These are phyloP conservation scores for Aix galericulata DNA, from an alignment of 2,113 vertebrate genomes.

Conservation along the genomic window DNA sequence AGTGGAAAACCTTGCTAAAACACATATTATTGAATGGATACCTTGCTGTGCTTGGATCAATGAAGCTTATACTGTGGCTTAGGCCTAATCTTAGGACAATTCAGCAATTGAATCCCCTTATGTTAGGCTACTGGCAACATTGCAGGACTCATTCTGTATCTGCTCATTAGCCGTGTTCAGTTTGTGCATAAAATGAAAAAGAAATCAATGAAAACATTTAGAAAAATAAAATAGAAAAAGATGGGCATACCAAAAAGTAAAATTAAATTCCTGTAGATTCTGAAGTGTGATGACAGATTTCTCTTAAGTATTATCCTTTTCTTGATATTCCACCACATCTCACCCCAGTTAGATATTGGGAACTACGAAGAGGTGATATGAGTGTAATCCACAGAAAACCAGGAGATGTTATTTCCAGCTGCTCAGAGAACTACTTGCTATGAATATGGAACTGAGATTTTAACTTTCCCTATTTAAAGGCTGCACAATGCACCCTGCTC, in stretches of 20 bases:
- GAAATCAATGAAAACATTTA: conserved; percentile 59
- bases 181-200: conserved; percentile 58
- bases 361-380: not conserved
- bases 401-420: not conserved
- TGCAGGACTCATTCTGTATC: conserved; percentile 29
- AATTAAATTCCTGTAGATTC: not conserved
- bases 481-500: not conserved
- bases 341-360: not conserved
- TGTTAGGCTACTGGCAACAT: conserved; percentile 46
- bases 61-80: conserved; percentile 68
- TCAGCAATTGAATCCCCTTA: conserved; percentile 55
- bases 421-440: not conserved
- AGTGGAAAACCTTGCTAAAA: conserved; percentile 70
- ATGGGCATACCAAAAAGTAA: not conserved
- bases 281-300: not conserved
- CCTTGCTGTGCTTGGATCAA: conserved; percentile 68
- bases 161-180: conserved; percentile 40
- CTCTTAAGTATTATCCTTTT: not conserved
- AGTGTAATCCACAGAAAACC: not conserved
- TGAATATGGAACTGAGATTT: not conserved
- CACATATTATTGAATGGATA: conserved; percentile 66
- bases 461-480: not conserved
- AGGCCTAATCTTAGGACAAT: conserved; percentile 66
- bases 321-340: not conserved
- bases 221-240: conserved; percentile 15